These are phyloP conservation scores for Mythimna loreyi DNA, from an alignment of 2,888 invertebrate genomes.

Conservation along the genomic window DNA sequence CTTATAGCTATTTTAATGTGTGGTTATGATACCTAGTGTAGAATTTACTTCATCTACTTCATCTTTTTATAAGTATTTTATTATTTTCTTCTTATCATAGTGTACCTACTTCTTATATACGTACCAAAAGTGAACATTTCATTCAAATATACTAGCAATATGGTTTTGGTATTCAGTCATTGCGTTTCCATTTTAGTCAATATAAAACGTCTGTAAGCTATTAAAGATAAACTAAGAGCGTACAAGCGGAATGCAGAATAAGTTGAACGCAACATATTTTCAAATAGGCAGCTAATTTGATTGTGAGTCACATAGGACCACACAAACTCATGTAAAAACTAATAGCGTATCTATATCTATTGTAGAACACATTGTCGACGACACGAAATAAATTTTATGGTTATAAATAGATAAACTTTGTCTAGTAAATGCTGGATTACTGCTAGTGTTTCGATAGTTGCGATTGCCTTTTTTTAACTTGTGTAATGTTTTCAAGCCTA, in stretches of 20 bases:
- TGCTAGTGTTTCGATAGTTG: too few species aligned
- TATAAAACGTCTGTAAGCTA: conserved; percentile 3
- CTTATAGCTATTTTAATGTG: conserved; percentile 28
- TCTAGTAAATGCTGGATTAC: too few species aligned
- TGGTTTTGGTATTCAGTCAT: background rate
- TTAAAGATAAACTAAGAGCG: background rate
- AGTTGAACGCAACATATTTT: conserved; percentile 7
- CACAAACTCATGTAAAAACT: conserved; percentile 16
- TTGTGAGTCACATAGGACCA: conserved; percentile 39
- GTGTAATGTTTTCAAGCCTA: too few species aligned
- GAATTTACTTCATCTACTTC: background rate
- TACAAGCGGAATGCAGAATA: background rate
- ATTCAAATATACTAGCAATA: background rate
- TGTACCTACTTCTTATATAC: too few species aligned
- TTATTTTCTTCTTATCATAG: background rate
- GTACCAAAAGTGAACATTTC: too few species aligned
- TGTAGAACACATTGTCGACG: background rate
- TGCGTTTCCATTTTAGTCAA: background rate
- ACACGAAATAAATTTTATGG: conserved; percentile 15
- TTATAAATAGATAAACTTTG: background rate
- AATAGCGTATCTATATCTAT: conserved; percentile 16
- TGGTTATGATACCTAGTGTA: conserved; percentile 13
- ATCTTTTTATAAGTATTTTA: background rate
- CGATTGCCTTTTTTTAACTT: too few species aligned
- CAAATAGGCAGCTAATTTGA: conserved; percentile 15